Base-by-base conservation (phyloP, 1,140 invertebrate species). In the Drosophila saltans region DNA sequence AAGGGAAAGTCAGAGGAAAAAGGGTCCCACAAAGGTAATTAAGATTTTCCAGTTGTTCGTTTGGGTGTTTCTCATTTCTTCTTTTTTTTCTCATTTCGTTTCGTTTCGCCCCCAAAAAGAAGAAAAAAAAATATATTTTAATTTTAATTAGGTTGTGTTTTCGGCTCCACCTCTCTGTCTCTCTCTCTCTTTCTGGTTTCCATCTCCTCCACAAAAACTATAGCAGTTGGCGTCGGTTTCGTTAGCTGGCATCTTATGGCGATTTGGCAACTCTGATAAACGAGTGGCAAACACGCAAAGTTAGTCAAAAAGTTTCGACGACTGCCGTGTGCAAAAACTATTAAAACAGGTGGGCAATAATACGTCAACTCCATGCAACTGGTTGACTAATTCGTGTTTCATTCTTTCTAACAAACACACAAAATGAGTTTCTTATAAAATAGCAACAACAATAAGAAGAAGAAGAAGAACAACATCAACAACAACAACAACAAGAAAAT, bases 291-390 rank as follows among this genome's bases (percentile, higher is more conserved):
- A 57, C 83, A 86, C 83, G 83, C 83, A 80, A 82, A 85, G 66
- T 66, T 75, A 78, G 83, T 81, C 82, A 69, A 86, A 81, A 85
- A 81, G 78, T 58, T 66, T 21, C 26, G 28, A 67, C 21, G 3
- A 30, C 48, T 82, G 69, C 43, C 76, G 83, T 86, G 83, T 82
- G 72, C 65, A 57, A 64, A 71, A 73, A 72, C 83, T 71, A 86
- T 86, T 88, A 86, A 88, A 88, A 86, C 83, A 86, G 83, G 83
- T 86, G 83, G 83, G 45, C 76, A 71, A 80, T 70, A 86, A 65
- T 52, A 65, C 43, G 28, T 26, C 40, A 63, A 69, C 68, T 61
- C 41, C 26, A 33, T 77, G 83, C 83, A 86, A 86, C 83, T 86
- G 73, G 83, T 88, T 86, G 83, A 86, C 80, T 86, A 74, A 88